Base-by-base conservation (phyloP, 2,113 vertebrate species). In the Myiozetetes cayanensis region DNA sequence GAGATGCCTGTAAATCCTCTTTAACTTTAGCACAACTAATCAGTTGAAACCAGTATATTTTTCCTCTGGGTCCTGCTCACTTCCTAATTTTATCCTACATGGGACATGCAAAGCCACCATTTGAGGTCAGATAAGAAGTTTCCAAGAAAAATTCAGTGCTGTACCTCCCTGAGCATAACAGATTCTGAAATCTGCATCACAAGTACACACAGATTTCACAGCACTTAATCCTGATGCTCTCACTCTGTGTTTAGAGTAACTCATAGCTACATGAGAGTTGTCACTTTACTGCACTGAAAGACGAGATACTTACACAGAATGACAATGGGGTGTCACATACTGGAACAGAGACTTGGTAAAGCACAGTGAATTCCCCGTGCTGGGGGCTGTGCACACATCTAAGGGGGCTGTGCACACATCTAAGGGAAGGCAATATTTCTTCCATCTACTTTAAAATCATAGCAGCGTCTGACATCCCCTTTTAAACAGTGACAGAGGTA, bases 301-400 rank as follows among this genome's bases (percentile, higher is more conserved):
- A 77, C 16, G 25, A 92, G 10, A 35, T 35, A 46, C 61, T 35
- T 33, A n/a, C 3, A 33, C 24, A 68, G 23, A 61, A 66, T 14
- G 55, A 24, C 23, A 31, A 7, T 1, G 3, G 24, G 14, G 30
- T 53, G 25, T 24, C 50, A 53, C 12, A 17, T 35, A 27, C 16
- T 50, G n/a, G 7, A 47, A 46, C 4, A 58, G 14, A 8, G 14
- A 52, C 43, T 22, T 0, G 0, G 47, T 13, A 33, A 75, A 71
- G 56, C n/a, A 37, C 27, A 24, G 39, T 3, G 4, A 75, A 37
- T 55, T 76, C 9, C 35, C 58, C 39, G 39, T 14, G 39, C 72
- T 55, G 59, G 35, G 25, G 30, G 12, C 20, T 76, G 35, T 8
- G 46, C 14, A 8, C 3, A 2, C 3, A 46, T 27, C 22, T 46